Percentiles rank a stretch among this genome's conserved stretches.
Evolutionary conservation across 1,140 invertebrate genomes (phyloP).

Genomic region (Melanaphis sacchari): DNA sequence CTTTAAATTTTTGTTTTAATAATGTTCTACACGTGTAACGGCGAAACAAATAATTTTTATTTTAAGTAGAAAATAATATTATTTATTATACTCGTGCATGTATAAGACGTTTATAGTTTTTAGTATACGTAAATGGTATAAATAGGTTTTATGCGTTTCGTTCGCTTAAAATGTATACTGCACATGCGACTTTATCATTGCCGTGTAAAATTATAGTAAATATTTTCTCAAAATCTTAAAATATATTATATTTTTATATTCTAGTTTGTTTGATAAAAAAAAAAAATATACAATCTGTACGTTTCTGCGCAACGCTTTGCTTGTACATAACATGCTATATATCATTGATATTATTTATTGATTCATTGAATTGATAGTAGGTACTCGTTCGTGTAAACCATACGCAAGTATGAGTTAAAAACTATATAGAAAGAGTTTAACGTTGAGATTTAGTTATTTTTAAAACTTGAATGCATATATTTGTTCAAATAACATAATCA

Average conservation of each 20-base stretch:
- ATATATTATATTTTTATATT: neutral
- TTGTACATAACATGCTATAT: neutral
- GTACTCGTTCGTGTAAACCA: neutral
- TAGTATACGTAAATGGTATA: neutral
- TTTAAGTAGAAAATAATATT: neutral
- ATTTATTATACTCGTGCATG: too few species aligned
- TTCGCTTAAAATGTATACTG: neutral
- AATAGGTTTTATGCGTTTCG: slow-evolving; percentile 7
- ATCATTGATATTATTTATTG: neutral
- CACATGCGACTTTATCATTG: neutral
- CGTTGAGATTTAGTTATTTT: neutral
- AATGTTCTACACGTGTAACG: neutral
- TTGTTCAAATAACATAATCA: neutral
- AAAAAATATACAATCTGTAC: neutral
- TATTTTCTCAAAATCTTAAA: neutral
- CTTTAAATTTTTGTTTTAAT: neutral
- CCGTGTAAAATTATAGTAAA: neutral
- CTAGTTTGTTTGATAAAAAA: neutral
- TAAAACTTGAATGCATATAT: neutral
- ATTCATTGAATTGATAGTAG: neutral
- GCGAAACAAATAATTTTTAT: neutral
- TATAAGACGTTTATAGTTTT: neutral
- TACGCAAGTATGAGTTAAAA: neutral
- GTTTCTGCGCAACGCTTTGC: neutral
- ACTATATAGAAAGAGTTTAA: neutral